Evolutionary conservation across 2,113 vertebrate species (phyloP), one percentile per base, ranked within the genome.

Genomic region (Thamnophis sirtalis): DNA sequence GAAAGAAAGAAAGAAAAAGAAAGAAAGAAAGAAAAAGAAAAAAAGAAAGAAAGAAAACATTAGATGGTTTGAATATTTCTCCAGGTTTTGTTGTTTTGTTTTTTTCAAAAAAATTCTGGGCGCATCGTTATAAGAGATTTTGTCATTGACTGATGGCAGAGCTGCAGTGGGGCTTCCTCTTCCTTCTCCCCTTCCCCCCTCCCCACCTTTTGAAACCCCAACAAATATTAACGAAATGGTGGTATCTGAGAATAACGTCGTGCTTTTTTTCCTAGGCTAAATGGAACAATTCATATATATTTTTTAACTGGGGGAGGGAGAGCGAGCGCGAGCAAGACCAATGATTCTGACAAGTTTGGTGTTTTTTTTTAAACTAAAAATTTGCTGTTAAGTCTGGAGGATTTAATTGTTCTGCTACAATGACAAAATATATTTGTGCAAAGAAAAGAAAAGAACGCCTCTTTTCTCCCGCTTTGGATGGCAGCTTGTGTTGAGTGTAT

Each of bases 91-190:
- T 17, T 49, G 11, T 53, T 53, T 15, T 53, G 93, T 80, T 84
- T 50, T 92, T 24, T 89, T 54, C 3, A 54, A 54, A 87, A 87
- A 93, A 89, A 60, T 87, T 91, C 87, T 89, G 22, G 26, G 55
- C 86, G 55, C 84, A 60, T 94, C 91, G 91, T 84, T 9, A 55
- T 90, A 84, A 73, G 94, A 73, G 84, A 94, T 88, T 87, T 63
- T 94, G 90, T 88, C 92, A 92, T 53, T 96, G 95, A 96, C 91
- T 93, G 93, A 95, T 96, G 85, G 55, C 80, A 63, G 49, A 86
- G 7, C 24, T 43, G 26, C 94, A 93, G 80, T 92, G 21, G 4
- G 22, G 50, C 33, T 56, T 88, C 21, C n/a, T 11, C 10, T 50
- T 91, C 56, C 11, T 89, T 10, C 90, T 93, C 28, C 24, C 13